phyloP scores from a whole-genome alignment of 23 tunicate species.

The Styela plicata region DNA sequence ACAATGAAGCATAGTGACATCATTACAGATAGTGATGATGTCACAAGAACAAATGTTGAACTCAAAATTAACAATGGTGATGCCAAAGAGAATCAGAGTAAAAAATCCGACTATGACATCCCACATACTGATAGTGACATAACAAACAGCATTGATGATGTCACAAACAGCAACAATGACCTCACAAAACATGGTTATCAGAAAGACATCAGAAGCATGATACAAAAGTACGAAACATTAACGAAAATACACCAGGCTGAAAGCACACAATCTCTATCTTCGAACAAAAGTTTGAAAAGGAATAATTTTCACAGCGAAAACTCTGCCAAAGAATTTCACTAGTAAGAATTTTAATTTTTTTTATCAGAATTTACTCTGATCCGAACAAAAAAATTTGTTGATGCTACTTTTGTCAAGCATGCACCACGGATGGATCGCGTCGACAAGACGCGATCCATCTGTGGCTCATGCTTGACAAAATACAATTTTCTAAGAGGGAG shows the following conservation, averaged over 20 bases:
- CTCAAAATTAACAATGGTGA: neutral
- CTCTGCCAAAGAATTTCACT: neutral
- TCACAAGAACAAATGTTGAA: neutral
- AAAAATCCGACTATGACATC: neutral
- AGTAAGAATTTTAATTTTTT: too few relatives aligned
- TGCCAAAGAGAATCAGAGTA: neutral
- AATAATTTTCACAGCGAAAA: neutral
- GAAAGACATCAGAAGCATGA: conserved; percentile 8
- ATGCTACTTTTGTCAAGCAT: too few relatives aligned
- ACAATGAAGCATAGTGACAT: too few relatives aligned
- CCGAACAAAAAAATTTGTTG: too few relatives aligned
- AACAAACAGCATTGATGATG: conserved; percentile 13
- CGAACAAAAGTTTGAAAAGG: neutral
- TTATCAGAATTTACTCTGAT: too few relatives aligned
- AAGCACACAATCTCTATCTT: conserved; percentile 19
- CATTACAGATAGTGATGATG: neutral
- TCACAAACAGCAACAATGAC: conserved; percentile 14
- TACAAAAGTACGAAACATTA: conserved; percentile 19
- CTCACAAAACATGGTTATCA: conserved; percentile 3
- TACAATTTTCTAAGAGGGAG: too few relatives aligned
- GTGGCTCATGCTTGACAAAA: too few relatives aligned
- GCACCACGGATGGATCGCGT: too few relatives aligned
- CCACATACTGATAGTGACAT: neutral
- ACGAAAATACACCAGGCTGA: conserved; percentile 1
- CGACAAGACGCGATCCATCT: too few relatives aligned